These are phyloP conservation scores for Protonibea diacanthus DNA, from an alignment of 2,797 vertebrate genomes.

Conservation along the genomic window DNA sequence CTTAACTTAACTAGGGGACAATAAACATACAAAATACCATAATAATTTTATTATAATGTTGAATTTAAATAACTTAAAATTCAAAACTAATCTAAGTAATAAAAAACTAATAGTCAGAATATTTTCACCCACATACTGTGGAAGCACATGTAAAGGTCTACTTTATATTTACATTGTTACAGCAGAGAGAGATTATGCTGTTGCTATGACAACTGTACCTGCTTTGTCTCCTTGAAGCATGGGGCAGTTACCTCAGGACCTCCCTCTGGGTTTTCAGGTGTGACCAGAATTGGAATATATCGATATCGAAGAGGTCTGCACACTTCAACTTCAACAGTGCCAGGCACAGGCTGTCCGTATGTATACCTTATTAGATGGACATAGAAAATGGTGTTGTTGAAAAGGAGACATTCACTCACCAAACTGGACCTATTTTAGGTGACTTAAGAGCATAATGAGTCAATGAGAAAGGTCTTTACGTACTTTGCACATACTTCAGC, in stretches of 20 bases:
- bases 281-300: fast-evolving
- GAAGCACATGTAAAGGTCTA: background rate
- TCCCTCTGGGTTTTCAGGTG: background rate
- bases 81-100: no score
- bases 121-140: background rate
- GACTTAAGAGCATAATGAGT: background rate
- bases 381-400: background rate
- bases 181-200: background rate
- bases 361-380: constrained; percentile 5
- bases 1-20: no score
- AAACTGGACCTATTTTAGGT: background rate
- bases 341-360: constrained; percentile 23
- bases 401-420: background rate
- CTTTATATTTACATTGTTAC: background rate
- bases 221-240: background rate
- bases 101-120: no score
- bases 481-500: constrained; percentile 17
- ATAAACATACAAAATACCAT: no score
- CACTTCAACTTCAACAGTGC: background rate
- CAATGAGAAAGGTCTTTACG: background rate
- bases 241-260: background rate
- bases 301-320: background rate
- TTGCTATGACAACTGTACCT: background rate
- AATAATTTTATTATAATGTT: no score
- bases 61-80: no score